A percentile compares a stretch with the other conserved stretches of the same genome.
phyloP scores from a whole-genome alignment of 2,888 invertebrate genomes.

The Crossocerus cetratus region DNA sequence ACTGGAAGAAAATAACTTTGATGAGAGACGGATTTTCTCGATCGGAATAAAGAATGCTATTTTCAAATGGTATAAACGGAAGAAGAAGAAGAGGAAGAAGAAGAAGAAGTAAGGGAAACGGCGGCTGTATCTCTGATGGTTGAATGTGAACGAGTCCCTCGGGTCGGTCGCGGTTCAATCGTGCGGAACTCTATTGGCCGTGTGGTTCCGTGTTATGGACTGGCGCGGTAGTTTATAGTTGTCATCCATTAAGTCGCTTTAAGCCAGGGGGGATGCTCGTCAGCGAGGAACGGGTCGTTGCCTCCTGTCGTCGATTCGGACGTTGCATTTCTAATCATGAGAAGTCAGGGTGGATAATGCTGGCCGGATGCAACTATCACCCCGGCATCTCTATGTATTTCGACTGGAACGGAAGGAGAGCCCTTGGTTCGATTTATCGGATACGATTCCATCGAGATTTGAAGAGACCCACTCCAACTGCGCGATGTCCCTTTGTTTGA shows the following conservation, averaged over 20 bases:
- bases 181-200: slow-evolving; percentile 66
- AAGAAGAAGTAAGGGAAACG: slow-evolving; percentile 13
- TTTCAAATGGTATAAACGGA: too few relatives aligned
- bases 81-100: slow-evolving; percentile 24
- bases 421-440: slow-evolving; percentile 44
- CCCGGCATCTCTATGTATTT: background rate
- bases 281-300: slow-evolving; percentile 52
- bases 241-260: slow-evolving; percentile 64
- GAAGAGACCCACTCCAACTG: slow-evolving; percentile 22
- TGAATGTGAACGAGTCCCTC: slow-evolving; percentile 30
- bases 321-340: slow-evolving; percentile 4
- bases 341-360: background rate
- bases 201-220: slow-evolving; percentile 60
- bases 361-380: background rate
- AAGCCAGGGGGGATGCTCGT: slow-evolving; percentile 53
- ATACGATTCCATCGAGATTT: slow-evolving; percentile 32
- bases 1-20: too few relatives aligned
- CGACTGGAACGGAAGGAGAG: slow-evolving; percentile 26
- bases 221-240: slow-evolving; percentile 64
- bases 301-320: slow-evolving; percentile 51
- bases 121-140: slow-evolving; percentile 7
- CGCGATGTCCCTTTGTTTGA: slow-evolving; percentile 45
- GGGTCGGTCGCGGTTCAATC: slow-evolving; percentile 55
- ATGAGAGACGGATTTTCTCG: too few relatives aligned
- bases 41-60: too few relatives aligned